Percentiles rank a stretch among this genome's conserved stretches.
Conservation (phyloP, 2,888 invertebrate species). For the Tryphoninae sp. region DNA sequence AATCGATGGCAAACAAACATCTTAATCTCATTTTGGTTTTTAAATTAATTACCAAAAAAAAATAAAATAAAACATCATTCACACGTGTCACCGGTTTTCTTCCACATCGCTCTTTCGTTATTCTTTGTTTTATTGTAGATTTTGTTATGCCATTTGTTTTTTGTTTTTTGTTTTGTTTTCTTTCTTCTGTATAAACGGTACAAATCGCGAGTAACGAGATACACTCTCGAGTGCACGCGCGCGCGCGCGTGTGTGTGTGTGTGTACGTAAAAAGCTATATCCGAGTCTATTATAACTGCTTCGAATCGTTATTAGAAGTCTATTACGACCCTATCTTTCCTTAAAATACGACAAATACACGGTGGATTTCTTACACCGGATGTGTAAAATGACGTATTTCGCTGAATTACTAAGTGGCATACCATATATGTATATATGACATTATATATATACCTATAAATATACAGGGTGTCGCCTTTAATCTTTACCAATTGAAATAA, state of each 20-base stretch:
- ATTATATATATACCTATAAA: background rate
- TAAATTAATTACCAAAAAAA: conserved; percentile 46
- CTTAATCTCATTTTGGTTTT: conserved; percentile 54
- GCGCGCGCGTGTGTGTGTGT: background rate
- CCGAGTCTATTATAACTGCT: background rate
- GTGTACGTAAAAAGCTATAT: conserved; percentile 45
- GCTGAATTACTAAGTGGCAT: conserved; percentile 39
- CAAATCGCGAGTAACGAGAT: conserved; percentile 28
- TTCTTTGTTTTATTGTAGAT: conserved; percentile 3
- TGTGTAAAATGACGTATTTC: conserved; percentile 24
- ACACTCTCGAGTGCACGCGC: background rate
- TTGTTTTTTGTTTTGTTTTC: conserved; percentile 5
- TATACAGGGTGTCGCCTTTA: too few relatives aligned
- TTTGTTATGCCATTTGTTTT: background rate
- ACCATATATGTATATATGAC: background rate
- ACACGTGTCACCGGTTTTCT: conserved; percentile 16
- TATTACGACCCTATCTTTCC: conserved; percentile 30
- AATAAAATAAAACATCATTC: conserved; percentile 22
- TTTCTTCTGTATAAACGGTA: conserved; percentile 41
- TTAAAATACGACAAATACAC: conserved; percentile 50
- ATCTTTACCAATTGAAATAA: too few relatives aligned
- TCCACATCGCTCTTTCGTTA: conserved; percentile 7
- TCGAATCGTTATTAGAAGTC: background rate
- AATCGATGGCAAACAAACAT: conserved; percentile 4
- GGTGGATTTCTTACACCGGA: conserved; percentile 21